Evolutionary conservation across 2,113 vertebrate genomes (phyloP).

Genomic region (Phalacrocorax aristotelis): DNA sequence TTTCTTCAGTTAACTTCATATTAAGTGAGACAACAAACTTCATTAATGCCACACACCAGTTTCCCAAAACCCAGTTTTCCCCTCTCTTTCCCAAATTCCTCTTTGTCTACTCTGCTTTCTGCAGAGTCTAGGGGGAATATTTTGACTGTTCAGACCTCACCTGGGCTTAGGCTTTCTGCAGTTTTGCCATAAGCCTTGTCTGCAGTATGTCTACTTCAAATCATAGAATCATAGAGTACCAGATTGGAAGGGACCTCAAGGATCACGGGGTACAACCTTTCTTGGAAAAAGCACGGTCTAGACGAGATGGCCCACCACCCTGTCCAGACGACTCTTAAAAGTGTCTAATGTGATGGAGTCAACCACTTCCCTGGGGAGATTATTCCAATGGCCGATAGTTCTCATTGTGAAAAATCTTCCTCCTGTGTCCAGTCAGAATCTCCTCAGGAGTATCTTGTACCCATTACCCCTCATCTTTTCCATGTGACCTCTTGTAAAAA

Average conservation of each 20-base stretch:
- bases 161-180: neutral
- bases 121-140: neutral
- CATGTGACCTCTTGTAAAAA: neutral
- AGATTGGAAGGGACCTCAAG: neutral
- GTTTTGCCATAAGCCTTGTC: neutral
- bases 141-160: neutral
- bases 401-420: neutral
- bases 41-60: neutral
- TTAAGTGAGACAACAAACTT: neutral
- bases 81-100: neutral
- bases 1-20: neutral
- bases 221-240: neutral
- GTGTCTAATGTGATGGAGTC: too few relatives aligned
- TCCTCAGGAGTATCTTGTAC: neutral
- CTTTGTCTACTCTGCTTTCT: neutral
- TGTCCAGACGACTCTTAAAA: neutral
- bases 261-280: neutral
- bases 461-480: neutral
- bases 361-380: too few relatives aligned
- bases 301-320: neutral
- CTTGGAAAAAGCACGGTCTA: neutral
- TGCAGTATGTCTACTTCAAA: fast-evolving
- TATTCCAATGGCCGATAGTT: neutral
- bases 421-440: neutral
- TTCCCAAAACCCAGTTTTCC: neutral